phyloP scores from a whole-genome alignment of 2,113 vertebrate species.

The Thunnus thynnus region DNA sequence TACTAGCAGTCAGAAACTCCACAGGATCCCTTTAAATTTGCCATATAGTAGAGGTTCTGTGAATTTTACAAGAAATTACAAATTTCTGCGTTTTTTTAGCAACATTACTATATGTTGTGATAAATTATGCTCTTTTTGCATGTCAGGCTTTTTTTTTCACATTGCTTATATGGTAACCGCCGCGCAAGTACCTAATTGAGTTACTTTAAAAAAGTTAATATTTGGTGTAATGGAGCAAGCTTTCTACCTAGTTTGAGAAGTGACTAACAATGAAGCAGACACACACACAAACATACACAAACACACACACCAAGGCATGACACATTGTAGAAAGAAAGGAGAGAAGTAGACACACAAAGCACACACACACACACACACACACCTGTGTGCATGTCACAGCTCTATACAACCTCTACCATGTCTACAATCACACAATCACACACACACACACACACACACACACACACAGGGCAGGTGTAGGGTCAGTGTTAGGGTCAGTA shows the following conservation, averaged over 20 bases:
- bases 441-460: slow-evolving; percentile 38
- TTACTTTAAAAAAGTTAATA: too few species aligned
- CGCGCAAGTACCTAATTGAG: too few species aligned
- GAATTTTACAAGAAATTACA: too few species aligned
- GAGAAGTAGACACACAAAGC: neutral
- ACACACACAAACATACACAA: neutral
- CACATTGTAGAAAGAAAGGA: neutral
- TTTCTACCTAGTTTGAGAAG: neutral
- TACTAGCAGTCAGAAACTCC: too few species aligned
- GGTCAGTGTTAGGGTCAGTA: slow-evolving; percentile 75
- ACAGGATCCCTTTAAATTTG: too few species aligned
- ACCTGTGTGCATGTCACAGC: slow-evolving; percentile 5
- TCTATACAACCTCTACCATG: slow-evolving; percentile 17
- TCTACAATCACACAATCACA: slow-evolving; percentile 19
- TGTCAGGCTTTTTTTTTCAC: too few species aligned
- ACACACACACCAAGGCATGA: neutral
- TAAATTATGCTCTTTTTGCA: neutral
- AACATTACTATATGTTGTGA: neutral
- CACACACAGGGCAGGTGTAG: slow-evolving; percentile 78
- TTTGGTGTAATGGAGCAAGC: too few species aligned
- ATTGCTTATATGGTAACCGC: too few species aligned
- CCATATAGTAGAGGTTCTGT: too few species aligned
- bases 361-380: neutral
- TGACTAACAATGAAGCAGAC: neutral
- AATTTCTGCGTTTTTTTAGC: too few species aligned